phyloP scores from a whole-genome alignment of 2,888 invertebrate genomes.

The Nudaria mundana region DNA sequence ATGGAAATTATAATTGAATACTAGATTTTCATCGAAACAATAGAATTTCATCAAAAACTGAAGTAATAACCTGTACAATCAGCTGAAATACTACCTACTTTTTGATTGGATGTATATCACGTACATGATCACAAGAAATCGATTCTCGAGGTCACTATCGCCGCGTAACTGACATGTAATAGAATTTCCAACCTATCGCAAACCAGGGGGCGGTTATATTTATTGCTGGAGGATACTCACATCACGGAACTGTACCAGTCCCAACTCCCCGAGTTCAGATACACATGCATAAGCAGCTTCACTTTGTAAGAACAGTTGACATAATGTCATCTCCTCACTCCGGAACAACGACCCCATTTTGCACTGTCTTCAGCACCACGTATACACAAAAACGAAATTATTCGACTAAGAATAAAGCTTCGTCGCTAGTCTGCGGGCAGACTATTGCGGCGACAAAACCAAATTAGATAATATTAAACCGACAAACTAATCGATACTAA shows the following conservation, averaged over 20 bases:
- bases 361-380: constrained; percentile 49
- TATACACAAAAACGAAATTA: constrained; percentile 47
- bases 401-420: constrained; percentile 45
- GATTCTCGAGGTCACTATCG: constrained; percentile 58
- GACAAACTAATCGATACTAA: constrained; percentile 59
- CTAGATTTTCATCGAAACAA: no score
- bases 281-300: constrained; percentile 99
- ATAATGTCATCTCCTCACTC: constrained; percentile 99
- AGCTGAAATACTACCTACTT: no score
- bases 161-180: no score
- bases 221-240: constrained; percentile 78
- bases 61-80: no score
- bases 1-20: no score
- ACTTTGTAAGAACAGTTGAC: constrained; percentile 98
- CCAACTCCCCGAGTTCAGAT: constrained; percentile 98
- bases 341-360: constrained; percentile 95
- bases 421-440: constrained; percentile 73
- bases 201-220: constrained; percentile 29
- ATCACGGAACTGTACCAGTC: constrained; percentile 98
- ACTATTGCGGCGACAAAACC: constrained; percentile 71
- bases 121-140: constrained; percentile 38
- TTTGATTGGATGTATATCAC: no score
- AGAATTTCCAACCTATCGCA: no score
- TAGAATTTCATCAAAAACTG: no score
- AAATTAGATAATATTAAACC: constrained; percentile 51